Conservation (phyloP, 2,888 invertebrate species). For the Crossocerus cetratus region DNA sequence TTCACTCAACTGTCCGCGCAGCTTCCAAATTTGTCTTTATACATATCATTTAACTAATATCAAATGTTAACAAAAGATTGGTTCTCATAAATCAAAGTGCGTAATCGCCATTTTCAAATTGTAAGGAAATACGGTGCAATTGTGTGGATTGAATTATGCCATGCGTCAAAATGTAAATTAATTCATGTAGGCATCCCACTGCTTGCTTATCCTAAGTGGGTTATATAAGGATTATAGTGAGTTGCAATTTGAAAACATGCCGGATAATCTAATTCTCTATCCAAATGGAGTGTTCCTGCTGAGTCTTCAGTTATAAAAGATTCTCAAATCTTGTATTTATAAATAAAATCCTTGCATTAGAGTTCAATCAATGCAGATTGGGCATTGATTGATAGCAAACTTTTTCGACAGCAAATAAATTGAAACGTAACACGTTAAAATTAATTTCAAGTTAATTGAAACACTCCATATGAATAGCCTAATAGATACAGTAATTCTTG, state of each 20-base stretch:
- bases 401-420: no score
- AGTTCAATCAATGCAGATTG: no score
- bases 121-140: no score
- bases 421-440: no score
- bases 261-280: constrained; percentile 44
- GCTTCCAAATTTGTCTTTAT: constrained; percentile 6
- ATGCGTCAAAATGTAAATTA: no score
- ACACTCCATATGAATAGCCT: constrained; percentile 45
- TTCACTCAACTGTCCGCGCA: constrained; percentile 8
- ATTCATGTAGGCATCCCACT: constrained; percentile 57
- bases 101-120: no score
- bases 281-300: constrained; percentile 46
- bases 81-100: background rate
- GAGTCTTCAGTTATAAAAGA: no score
- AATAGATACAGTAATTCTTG: constrained; percentile 31
- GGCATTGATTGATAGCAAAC: no score
- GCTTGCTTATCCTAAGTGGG: constrained; percentile 49
- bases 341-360: background rate
- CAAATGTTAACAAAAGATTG: background rate
- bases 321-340: constrained; percentile 13
- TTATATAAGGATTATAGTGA: constrained; percentile 58
- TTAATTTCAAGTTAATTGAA: no score
- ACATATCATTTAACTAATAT: background rate
- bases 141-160: background rate
- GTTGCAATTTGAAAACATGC: constrained; percentile 46